phyloP scores from a whole-genome alignment of 2,113 vertebrate genomes.

The Grammomys surdaster region DNA sequence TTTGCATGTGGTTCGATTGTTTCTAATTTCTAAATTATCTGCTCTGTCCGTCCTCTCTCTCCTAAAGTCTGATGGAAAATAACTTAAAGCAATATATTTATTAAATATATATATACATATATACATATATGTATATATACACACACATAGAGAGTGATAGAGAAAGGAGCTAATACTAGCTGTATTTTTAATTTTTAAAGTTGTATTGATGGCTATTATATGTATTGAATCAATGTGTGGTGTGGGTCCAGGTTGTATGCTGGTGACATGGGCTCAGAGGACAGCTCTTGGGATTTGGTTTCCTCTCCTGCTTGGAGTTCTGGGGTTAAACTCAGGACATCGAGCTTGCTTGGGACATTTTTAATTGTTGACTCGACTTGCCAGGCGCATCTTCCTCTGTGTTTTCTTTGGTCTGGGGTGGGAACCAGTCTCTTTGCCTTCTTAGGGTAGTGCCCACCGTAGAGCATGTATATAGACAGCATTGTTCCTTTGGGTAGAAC shows the following conservation, averaged over 20 bases:
- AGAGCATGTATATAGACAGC: not conserved
- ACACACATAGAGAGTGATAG: no score
- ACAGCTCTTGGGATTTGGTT: not conserved
- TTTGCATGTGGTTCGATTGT: not conserved
- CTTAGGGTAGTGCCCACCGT: not conserved
- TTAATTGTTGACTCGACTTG: not conserved
- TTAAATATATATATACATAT: not conserved
- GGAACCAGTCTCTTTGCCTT: not conserved
- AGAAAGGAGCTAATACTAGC: not conserved
- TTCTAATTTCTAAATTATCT: slow-evolving; percentile 24
- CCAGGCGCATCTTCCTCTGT: not conserved
- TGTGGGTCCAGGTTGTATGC: no score
- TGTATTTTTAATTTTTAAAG: not conserved
- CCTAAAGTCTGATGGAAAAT: not conserved
- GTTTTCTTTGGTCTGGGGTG: not conserved
- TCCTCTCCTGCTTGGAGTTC: not conserved
- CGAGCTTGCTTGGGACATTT: not conserved
- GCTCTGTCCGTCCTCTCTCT: not conserved
- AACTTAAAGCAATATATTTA: not conserved
- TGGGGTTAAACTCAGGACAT: not conserved
- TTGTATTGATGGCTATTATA: not conserved
- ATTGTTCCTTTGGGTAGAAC: not conserved
- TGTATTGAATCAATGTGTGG: not conserved
- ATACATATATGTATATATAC: no score
- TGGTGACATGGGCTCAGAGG: not conserved